Base-by-base conservation (phyloP, 2,888 invertebrate genomes). In the Tachystola acroxantha region DNA sequence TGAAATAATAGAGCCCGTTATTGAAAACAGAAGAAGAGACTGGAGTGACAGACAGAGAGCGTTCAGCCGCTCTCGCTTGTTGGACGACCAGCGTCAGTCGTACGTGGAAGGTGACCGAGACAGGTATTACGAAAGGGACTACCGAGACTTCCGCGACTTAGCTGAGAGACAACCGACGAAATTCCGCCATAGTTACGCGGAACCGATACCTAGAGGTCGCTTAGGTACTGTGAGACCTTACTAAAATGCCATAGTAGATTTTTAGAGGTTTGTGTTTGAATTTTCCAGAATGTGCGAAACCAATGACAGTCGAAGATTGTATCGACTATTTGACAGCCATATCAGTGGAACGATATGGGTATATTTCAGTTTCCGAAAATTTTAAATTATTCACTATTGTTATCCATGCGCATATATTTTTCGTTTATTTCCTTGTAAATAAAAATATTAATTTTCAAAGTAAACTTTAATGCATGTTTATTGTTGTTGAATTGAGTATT, bases 161-260 rank as follows among this genome's bases (percentile, higher is more conserved):
- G 64, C 81, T 1, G 85, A 85, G 7, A 50, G 86, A 19, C 80
- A 78, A 44, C 80, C 73, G 56, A 64, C 74, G n/a, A 85, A 87
- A 50, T 84, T 84, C 64, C 85, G 91, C 34, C 91, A 91, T 57
- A 91, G 91, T 59, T 92, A 91, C 53, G 92, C 91, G n/a, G 91
- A 92, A 50, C 90, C 91, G 10, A 88, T 90, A 41, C 80, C 89
- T 4, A 67, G 89, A 43, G 85, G 84, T 10, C 76, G 87, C 27
- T 73, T 88, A 32, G 86, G 85, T 7, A 79, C 88, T 31, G 86
- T 88, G 43, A 65, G 87, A 54, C 88, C 88, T 37, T 88, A 88
- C 56, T 88, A 57, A 85, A 55, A 71, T 77, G 86, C 85, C 85
- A 85, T 86, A 85, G 62, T 80, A 79, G 74, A 69, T 66, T 62